A percentile compares a stretch with the other conserved stretches of the same genome.
These are phyloP conservation scores for Apteryx owenii DNA, from an alignment of 2,113 vertebrate species.

Conservation along the genomic window DNA sequence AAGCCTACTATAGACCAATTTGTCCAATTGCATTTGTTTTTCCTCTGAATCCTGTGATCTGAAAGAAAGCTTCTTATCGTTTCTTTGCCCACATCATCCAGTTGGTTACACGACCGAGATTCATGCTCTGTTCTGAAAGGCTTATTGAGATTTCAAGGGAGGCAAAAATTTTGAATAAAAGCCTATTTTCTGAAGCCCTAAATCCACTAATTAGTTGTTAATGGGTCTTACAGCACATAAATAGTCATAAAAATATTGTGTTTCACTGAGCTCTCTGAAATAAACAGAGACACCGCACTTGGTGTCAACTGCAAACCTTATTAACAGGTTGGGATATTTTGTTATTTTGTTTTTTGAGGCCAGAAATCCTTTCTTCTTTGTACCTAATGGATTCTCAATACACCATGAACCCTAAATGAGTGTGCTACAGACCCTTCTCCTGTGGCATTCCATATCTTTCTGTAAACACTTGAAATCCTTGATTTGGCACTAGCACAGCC, in stretches of 20 bases:
- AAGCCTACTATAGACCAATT: background rate
- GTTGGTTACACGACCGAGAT: background rate
- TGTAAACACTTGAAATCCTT: conserved; percentile 5
- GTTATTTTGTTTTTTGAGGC: background rate
- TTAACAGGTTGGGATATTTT: background rate
- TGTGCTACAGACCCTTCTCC: background rate
- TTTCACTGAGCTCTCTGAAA: background rate
- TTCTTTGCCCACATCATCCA: background rate
- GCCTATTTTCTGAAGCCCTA: background rate
- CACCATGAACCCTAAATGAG: background rate
- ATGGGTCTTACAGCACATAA: background rate
- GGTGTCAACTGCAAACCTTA: background rate
- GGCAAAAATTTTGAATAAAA: background rate
- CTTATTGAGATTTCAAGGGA: background rate
- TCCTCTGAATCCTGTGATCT: background rate
- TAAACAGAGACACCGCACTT: background rate
- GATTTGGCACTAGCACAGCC: background rate
- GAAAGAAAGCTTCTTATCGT: background rate
- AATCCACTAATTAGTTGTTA: background rate
- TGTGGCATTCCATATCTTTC: background rate
- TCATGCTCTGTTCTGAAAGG: background rate
- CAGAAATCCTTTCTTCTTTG: background rate
- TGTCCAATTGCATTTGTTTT: background rate
- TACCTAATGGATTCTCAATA: background rate
- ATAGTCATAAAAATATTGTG: background rate